Evolutionary conservation across 2,113 vertebrate species (phyloP).

Genomic region (Eurystomus gularis): DNA sequence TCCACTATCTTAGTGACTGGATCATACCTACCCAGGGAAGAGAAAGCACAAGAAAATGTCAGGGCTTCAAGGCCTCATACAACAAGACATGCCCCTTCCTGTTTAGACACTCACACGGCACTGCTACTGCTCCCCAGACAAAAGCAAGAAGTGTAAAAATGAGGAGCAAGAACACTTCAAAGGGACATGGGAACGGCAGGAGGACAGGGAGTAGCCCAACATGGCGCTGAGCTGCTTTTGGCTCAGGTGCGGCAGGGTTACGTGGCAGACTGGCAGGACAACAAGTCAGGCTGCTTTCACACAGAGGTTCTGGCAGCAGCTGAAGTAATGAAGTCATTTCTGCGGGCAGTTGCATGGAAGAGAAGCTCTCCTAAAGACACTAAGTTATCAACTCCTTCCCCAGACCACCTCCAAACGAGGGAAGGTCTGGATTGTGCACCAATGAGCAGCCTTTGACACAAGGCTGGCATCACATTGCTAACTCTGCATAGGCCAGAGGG

Average conservation of each 20-base stretch:
- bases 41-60: neutral
- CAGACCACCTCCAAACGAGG: neutral
- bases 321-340: neutral
- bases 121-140: neutral
- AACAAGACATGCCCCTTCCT: neutral
- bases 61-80: neutral
- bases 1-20: constrained; percentile 80
- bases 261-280: neutral
- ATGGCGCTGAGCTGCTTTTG: neutral
- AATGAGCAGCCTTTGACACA: neutral
- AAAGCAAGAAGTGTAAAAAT: neutral
- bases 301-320: neutral
- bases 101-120: neutral
- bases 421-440: neutral
- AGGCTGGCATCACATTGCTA: neutral
- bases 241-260: neutral
- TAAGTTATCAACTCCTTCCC: neutral
- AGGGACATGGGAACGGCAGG: neutral
- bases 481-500: neutral
- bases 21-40: constrained; percentile 78
- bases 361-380: neutral
- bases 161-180: neutral
- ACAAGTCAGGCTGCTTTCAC: neutral
- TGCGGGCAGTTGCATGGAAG: neutral
- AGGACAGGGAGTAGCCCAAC: neutral